Evolutionary conservation across 2,888 invertebrate genomes (phyloP).

Genomic region (Cheilosia pagana): DNA sequence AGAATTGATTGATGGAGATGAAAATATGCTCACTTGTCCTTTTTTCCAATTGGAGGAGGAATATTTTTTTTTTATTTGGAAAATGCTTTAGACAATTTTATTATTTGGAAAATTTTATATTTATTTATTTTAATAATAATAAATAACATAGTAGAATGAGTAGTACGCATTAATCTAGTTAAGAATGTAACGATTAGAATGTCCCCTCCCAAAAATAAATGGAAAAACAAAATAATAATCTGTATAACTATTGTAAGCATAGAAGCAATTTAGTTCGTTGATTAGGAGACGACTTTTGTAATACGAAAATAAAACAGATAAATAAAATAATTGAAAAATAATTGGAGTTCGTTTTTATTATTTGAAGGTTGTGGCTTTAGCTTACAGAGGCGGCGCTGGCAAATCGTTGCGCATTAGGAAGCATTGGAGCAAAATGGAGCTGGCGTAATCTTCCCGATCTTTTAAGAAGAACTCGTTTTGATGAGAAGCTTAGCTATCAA

Average conservation of each 20-base stretch:
- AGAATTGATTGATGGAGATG: conserved; percentile 9
- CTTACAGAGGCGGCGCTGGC: not conserved
- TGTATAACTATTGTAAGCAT: conserved; percentile 53
- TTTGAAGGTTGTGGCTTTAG: not conserved
- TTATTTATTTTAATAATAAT: conserved; percentile 67
- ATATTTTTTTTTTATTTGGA: conserved; percentile 47
- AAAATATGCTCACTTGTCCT: conserved; percentile 73
- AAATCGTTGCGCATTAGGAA: no score
- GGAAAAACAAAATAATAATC: conserved; percentile 37
- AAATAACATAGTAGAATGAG: conserved; percentile 46
- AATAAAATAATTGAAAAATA: conserved; percentile 58
- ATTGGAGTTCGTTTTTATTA: not conserved
- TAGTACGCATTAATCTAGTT: conserved; percentile 71
- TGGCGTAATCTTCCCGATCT: no score
- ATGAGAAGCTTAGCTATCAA: no score
- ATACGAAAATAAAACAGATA: conserved; percentile 60
- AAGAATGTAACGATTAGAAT: conserved; percentile 56
- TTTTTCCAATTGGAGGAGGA: conserved; percentile 69
- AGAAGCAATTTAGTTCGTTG: conserved; percentile 63
- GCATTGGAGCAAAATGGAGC: no score
- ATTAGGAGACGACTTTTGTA: conserved; percentile 69
- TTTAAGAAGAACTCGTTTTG: no score
- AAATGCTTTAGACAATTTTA: conserved; percentile 16
- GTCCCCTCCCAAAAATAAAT: conserved; percentile 39
- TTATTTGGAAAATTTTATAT: conserved; percentile 59